Evolutionary conservation across 2,113 vertebrate species (phyloP).

Genomic region (Bufo gargarizans): DNA sequence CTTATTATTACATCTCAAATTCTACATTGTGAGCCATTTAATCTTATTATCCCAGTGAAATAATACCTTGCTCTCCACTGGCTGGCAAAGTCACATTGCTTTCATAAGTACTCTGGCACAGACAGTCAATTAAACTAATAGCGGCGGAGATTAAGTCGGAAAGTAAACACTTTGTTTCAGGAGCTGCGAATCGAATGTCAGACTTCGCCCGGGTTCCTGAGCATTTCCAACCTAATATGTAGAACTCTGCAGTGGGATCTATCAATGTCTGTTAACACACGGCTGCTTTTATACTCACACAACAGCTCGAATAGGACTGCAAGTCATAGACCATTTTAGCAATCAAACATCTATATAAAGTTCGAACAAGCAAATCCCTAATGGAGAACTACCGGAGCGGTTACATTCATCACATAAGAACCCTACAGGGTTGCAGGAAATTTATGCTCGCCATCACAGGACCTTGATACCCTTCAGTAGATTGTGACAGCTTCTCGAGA

Average conservation of each 20-base stretch:
- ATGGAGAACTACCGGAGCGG: too few species aligned
- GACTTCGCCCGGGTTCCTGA: conserved; percentile 9
- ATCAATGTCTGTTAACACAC: neutral
- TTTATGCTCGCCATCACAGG: too few species aligned
- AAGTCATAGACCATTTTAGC: neutral
- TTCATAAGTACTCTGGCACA: conserved; percentile 39
- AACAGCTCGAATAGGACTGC: neutral
- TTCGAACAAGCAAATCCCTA: too few species aligned
- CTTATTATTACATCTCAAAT: conserved; percentile 27
- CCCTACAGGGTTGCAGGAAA: too few species aligned
- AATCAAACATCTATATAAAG: too few species aligned
- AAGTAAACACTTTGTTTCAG: conserved; percentile 52
- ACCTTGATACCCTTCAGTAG: too few species aligned
- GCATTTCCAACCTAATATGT: neutral
- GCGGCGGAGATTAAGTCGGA: conserved; percentile 47
- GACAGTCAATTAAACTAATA: conserved; percentile 56
- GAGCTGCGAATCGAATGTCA: conserved; percentile 4
- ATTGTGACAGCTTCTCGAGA: too few species aligned
- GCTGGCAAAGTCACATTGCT: conserved; percentile 51
- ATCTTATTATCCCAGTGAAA: conserved; percentile 43
- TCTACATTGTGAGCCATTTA: conserved; percentile 41
- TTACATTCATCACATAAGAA: too few species aligned
- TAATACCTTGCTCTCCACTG: conserved; percentile 39
- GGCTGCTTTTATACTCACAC: neutral
- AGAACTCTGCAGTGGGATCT: neutral